A percentile compares a stretch with the other conserved stretches of the same genome.
phyloP scores from a whole-genome alignment of 2,113 vertebrate genomes.

The Hippocampus barbouri region DNA sequence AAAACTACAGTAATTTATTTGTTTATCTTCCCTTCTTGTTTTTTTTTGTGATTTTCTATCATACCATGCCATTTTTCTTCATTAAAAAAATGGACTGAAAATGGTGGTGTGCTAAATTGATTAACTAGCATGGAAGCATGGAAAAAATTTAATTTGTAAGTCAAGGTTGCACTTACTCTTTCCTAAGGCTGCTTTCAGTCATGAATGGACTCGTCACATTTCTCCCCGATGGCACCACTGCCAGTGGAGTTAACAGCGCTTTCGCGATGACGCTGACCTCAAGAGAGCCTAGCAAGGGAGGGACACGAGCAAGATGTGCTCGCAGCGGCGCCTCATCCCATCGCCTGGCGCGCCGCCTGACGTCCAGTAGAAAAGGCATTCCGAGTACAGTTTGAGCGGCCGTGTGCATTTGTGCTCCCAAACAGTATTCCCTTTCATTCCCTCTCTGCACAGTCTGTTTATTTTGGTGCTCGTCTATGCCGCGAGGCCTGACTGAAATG shows the following conservation, averaged over 20 bases:
- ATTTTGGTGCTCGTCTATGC: conserved; percentile 76
- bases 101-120: neutral
- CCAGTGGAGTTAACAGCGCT: conserved; percentile 1
- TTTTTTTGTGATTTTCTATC: neutral
- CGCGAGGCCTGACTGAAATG: conserved; percentile 62
- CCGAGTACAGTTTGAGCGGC: conserved; percentile 62
- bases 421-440: conserved; percentile 79
- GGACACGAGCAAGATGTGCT: neutral
- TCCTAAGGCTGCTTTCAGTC: neutral
- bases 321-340: conserved; percentile 31
- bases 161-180: neutral
- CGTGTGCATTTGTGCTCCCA: conserved; percentile 67
- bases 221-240: neutral
- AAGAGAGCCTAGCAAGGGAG: neutral
- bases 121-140: neutral
- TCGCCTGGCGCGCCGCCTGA: conserved; percentile 59
- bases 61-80: neutral
- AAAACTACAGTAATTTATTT: neutral
- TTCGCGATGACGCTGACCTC: neutral
- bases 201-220: neutral
- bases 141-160: neutral
- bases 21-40: neutral
- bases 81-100: neutral
- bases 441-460: conserved; percentile 67
- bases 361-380: conserved; percentile 66